These are phyloP conservation scores for Oscheius sp. DNA, from an alignment of 2,888 invertebrate species.

Conservation along the genomic window DNA sequence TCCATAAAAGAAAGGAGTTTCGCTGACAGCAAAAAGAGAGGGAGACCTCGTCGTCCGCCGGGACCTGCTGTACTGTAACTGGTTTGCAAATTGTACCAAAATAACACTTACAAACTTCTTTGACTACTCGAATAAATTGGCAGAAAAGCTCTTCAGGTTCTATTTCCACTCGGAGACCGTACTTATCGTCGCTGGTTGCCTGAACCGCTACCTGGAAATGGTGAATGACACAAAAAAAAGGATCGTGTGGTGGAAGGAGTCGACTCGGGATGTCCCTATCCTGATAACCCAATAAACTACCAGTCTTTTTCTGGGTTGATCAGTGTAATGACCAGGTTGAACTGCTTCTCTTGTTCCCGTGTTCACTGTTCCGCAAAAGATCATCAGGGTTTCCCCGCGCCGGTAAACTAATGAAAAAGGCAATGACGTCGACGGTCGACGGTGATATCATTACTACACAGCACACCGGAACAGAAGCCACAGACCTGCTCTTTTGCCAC, in stretches of 20 bases:
- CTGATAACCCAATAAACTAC: no score
- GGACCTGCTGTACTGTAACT: slow-evolving; percentile 9
- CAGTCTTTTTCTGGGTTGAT: no score
- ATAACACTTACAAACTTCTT: slow-evolving; percentile 50
- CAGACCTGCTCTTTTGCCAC: slow-evolving; percentile 44
- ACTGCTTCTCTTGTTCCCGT: not conserved
- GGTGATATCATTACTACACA: no score
- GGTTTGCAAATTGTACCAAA: not conserved
- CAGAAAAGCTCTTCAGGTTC: slow-evolving; percentile 63
- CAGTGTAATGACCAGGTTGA: no score
- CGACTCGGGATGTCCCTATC: no score
- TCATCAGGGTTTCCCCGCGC: no score
- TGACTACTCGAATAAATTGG: slow-evolving; percentile 59
- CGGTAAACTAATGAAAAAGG: not conserved
- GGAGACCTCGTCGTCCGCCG: slow-evolving; percentile 36
- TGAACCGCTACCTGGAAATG: slow-evolving; percentile 35
- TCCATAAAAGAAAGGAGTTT: slow-evolving; percentile 87
- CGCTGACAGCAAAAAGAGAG: slow-evolving; percentile 87
- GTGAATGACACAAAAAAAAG: no score
- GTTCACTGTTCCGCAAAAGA: not conserved
- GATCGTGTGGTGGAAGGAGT: no score
- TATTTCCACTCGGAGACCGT: slow-evolving; percentile 61
- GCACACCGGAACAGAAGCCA: no score
- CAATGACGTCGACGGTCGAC: not conserved
- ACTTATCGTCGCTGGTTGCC: slow-evolving; percentile 40